Evolutionary conservation across 2,113 vertebrate species (phyloP), one percentile per base, ranked within the genome.

Genomic region (Azemiops feae): DNA sequence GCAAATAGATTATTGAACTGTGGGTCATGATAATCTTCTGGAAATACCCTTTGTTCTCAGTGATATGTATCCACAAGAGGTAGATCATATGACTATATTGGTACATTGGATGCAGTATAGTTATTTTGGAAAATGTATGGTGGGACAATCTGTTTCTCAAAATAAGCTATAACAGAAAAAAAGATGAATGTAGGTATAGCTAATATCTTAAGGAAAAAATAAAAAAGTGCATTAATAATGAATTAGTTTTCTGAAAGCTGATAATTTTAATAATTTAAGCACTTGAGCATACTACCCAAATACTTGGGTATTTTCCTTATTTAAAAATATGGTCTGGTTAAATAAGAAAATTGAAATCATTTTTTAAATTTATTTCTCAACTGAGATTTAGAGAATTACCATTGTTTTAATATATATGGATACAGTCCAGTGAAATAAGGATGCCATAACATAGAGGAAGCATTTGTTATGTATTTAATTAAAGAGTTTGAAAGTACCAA

Each of bases 351-450:
- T 55, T 43, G 27, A 18, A 69, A 87, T 23, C 0, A 47, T 91
- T 11, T 58, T 91, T 81, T 0, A 55, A 87, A 69, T 86, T 3
- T 93, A 93, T 6, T 92, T 1, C 20, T 74, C 69, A 74, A 50
- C 90, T 52, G 57, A 88, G n/a, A 45, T 23, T 11, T 34, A 91
- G 89, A 30, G 85, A 94, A 92, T 93, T 90, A 93, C 92, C 52
- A 69, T 1, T 60, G 86, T 5, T 60, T 87, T 87, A 0, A 74
- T 60, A 85, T 50, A 64, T 53, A 25, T 53, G 45, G 5, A 2
- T 47, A 27, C 23, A 54, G 1, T 30, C 53, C 74, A 86, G 6
- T 47, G 39, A 16, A 91, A 45, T 12, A 52, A 52, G 45, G 9
- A 23, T 14, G 2, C 14, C 9, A 27, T 85, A 18, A 9, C 39